Evolutionary conservation across 2,888 invertebrate species (phyloP).

Genomic region (Cephonodes hylas): DNA sequence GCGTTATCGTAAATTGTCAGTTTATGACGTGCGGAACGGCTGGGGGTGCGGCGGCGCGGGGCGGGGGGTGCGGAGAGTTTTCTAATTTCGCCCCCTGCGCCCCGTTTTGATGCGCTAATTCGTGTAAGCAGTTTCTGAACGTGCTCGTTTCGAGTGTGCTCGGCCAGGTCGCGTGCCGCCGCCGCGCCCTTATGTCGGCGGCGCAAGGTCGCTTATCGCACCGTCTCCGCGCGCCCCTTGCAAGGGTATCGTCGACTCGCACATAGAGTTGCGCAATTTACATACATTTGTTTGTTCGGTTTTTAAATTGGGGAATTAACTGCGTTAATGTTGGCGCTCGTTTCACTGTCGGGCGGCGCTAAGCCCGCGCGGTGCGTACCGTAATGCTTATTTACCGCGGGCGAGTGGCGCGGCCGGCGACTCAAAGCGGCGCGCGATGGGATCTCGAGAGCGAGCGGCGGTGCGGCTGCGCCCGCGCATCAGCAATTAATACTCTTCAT

Average conservation of each 20-base stretch:
- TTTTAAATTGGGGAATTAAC: conserved; percentile 79
- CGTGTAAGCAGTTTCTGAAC: conserved; percentile 81
- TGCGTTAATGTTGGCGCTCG: conserved; percentile 67
- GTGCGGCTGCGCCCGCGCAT: conserved; percentile 73
- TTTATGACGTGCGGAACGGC: conserved; percentile 82
- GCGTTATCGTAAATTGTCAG: conserved; percentile 82
- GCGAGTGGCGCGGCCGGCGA: conserved; percentile 11
- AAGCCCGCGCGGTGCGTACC: conserved; percentile 40
- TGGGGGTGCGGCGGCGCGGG: conserved; percentile 47
- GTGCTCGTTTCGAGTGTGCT: conserved; percentile 77
- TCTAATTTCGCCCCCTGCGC: conserved; percentile 78
- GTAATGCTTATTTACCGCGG: conserved; percentile 7
- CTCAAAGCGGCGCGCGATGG: conserved; percentile 37
- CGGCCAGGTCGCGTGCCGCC: conserved; percentile 41
- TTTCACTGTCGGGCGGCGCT: conserved; percentile 50
- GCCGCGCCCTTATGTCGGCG: conserved; percentile 31
- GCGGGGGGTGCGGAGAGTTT: conserved; percentile 61
- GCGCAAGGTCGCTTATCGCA: conserved; percentile 41
- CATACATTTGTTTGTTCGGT: conserved; percentile 80
- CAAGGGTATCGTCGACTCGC: conserved; percentile 71
- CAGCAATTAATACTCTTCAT: conserved; percentile 80
- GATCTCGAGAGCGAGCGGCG: conserved; percentile 43
- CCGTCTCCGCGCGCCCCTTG: conserved; percentile 25
- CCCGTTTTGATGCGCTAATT: conserved; percentile 79
- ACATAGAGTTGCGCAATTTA: conserved; percentile 78